Evolutionary conservation across 2,797 vertebrate species (phyloP), one percentile per base, ranked within the genome.

Genomic region (Acrossocheilus fasciatus): DNA sequence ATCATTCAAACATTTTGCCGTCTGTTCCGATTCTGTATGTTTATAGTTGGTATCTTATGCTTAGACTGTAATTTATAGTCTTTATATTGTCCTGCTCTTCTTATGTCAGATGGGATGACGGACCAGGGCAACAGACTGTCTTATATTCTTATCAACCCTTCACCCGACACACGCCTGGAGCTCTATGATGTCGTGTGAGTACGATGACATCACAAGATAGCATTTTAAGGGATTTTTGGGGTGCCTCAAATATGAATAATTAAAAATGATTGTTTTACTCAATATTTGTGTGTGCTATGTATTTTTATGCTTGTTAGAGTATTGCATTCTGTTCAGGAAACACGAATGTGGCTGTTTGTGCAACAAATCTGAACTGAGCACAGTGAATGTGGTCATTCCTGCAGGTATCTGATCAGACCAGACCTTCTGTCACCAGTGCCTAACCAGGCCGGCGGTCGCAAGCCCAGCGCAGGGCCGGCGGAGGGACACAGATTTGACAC

Each of bases 91-190:
- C 82, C 68, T 64, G 72, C 87, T 73, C 80, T 91, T 82, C 91
- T 91, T 91, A 87, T 92, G 79, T 93, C 93, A 97, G 96, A 96
- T 90, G 96, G 95, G 83, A 95, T 96, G 95, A 96, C 95, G 78
- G 96, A 96, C 91, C 96, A 96, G 79, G 94, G 95, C 83, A 96
- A 96, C 93, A 95, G 95, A 86, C 91, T 97, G 84, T 97, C 96
- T 15, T 96, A 97, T 90, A 96, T 97, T 92, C 96, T 97, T 86
- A 96, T 97, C 94, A 97, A 97, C 91, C 96, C 96, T 6, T 94
- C 95, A 77, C 96, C 96, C 39, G 96, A 97, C 92, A 96, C 94
- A 78, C 91, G 95, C 36, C 95, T 97, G 87, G 96, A 97, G 92
- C 93, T 97, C 68, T 95, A 96, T 18, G 96, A 97, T 59, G 93